These are phyloP conservation scores for Macaca mulatta DNA, from an alignment of 2,113 vertebrate species.

Conservation along the genomic window DNA sequence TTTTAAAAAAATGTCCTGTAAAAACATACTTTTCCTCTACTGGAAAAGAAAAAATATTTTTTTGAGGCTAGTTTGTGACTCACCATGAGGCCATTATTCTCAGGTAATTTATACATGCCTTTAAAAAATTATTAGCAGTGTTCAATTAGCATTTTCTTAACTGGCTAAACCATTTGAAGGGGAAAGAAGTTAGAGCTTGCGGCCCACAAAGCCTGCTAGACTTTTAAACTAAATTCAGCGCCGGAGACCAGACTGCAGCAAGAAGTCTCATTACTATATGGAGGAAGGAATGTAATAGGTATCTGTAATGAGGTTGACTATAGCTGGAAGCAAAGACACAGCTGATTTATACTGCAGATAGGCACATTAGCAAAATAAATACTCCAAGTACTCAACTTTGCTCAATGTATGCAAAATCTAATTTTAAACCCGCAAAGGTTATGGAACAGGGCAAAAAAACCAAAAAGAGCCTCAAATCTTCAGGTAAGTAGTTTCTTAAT, in stretches of 20 bases:
- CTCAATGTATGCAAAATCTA: constrained; percentile 46
- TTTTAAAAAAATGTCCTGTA: not conserved
- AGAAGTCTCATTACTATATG: constrained; percentile 48
- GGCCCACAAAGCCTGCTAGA: constrained; percentile 61
- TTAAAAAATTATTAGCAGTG: constrained; percentile 75
- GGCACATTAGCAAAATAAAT: constrained; percentile 71
- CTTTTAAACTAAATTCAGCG: constrained; percentile 69
- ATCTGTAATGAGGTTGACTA: constrained; percentile 78
- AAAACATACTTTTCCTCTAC: not conserved
- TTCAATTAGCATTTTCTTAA: constrained; percentile 75
- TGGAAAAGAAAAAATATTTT: constrained; percentile 70
- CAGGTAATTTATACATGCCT: constrained; percentile 70
- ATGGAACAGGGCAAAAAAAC: not conserved
- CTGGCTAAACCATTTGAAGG: constrained; percentile 54
- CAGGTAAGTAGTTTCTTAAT: not conserved
- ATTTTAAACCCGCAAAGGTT: constrained; percentile 19
- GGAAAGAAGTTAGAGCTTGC: constrained; percentile 54
- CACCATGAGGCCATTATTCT: constrained; percentile 40
- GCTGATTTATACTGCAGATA: constrained; percentile 76
- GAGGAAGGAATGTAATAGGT: constrained; percentile 66
- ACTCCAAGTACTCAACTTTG: not conserved
- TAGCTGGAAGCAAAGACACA: constrained; percentile 80
- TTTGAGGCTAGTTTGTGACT: not conserved
- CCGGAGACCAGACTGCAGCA: constrained; percentile 67
- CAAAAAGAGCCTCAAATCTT: not conserved